Conservation (phyloP, 1,140 invertebrate genomes). For the Tetragonula clypearis region DNA sequence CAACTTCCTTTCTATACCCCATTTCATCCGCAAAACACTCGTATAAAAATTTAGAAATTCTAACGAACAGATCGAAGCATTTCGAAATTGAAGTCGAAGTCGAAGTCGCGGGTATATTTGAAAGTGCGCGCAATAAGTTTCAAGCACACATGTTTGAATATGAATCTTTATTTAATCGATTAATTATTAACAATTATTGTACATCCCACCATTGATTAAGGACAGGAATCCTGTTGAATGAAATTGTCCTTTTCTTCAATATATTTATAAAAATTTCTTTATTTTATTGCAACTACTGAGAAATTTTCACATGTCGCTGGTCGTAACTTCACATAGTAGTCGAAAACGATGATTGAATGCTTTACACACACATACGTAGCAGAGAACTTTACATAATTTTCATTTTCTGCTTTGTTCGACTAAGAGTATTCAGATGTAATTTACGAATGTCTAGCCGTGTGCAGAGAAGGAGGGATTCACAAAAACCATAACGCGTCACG, state of each 20-base stretch:
- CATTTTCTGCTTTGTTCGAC: slow-evolving; percentile 19
- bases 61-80: too few relatives aligned
- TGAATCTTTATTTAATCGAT: too few relatives aligned
- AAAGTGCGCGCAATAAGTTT: too few relatives aligned
- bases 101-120: too few relatives aligned
- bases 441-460: slow-evolving; percentile 51
- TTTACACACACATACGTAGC: slow-evolving; percentile 54
- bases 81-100: too few relatives aligned
- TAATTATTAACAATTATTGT: too few relatives aligned
- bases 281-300: slow-evolving; percentile 69
- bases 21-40: too few relatives aligned
- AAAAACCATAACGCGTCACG: neutral
- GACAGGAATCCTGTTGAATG: neutral
- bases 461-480: slow-evolving; percentile 20
- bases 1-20: too few relatives aligned
- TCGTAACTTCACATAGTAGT: slow-evolving; percentile 50
- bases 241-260: slow-evolving; percentile 4
- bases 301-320: slow-evolving; percentile 54
- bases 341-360: slow-evolving; percentile 56
- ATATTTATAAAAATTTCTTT: slow-evolving; percentile 70
- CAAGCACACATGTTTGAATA: too few relatives aligned
- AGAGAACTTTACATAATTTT: slow-evolving; percentile 33
- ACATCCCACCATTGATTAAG: too few relatives aligned
- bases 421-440: slow-evolving; percentile 61
- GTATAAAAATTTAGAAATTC: too few relatives aligned